Conservation (phyloP, 2,113 vertebrate species). For the Harpagus bidentatus region DNA sequence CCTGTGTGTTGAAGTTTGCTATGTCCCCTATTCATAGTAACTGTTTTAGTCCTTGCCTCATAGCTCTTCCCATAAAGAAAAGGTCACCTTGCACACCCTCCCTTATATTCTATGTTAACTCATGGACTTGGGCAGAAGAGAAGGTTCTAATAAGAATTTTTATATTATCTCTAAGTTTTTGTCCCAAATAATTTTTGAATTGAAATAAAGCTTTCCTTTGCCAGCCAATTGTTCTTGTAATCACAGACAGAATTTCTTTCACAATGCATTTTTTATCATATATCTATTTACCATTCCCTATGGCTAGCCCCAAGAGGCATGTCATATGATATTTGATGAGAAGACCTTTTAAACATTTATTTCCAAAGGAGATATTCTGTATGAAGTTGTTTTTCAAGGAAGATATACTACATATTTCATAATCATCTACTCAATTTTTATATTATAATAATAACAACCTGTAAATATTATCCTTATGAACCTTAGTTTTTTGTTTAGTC, state of each 20-base stretch:
- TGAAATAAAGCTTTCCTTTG: not conserved
- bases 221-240: not conserved
- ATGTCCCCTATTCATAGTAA: not conserved
- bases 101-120: not conserved
- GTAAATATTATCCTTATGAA: not conserved
- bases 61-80: not conserved
- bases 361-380: not conserved
- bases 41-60: not conserved
- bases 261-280: not conserved
- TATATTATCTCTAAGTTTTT: not conserved
- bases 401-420: not conserved
- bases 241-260: not conserved
- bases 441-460: not conserved
- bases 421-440: not conserved
- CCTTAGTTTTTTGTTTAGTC: not conserved
- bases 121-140: not conserved
- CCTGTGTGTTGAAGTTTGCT: not conserved
- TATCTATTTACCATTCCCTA: not conserved
- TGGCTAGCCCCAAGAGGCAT: not conserved
- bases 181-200: not conserved
- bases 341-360: not conserved
- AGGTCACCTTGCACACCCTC: accelerated
- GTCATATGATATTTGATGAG: not conserved
- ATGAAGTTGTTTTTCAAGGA: not conserved
- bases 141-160: not conserved